Evolutionary conservation across 2,797 vertebrate species (phyloP), one percentile per base, ranked within the genome.

Genomic region (Ceryle rudis): DNA sequence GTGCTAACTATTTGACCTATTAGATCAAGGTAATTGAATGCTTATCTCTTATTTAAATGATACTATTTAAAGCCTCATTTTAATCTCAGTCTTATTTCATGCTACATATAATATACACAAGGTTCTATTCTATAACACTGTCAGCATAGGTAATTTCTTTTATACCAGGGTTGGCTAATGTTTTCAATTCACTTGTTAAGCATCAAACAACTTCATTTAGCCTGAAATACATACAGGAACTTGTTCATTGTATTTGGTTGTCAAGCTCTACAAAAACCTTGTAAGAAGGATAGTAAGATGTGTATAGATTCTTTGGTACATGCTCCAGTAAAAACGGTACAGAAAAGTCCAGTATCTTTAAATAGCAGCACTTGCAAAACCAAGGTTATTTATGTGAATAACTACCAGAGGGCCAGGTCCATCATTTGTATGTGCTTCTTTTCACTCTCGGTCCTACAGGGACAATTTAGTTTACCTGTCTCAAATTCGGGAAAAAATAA

Each of bases 41-140:
- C 51, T 81, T 90, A 91, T 90, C 69, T 93, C 44, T 67, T 54
- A 69, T 83, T 81, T 86, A 81, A 92, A 91, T 86, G 3, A n/a
- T 39, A 47, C 9, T 69, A 82, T 73, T 90, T 69, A 54, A 90
- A 74, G 73, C 44, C 65, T 52, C 8, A 18, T 83, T 84, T 77
- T 55, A 72, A 13, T 60, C 77, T 26, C 28, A 20, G 14, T 62
- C 46, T 90, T 51, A 31, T 39, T 88, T 72, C n/a, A 41, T 42
- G 20, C 5, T 57, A 42, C 0, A 0, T 39, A 28, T n/a, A 55
- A 88, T 37, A n/a, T 39, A 51, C 3, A 3, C 35, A 29, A 81
- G 20, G 31, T 88, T 77, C 81, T 47, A 33, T 29, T 77, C 80
- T 47, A 33, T 29, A 61, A 71, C 31, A 23, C 49, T 74, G 42